These are phyloP conservation scores for Mesorhabditis belari DNA, from an alignment of 2,888 invertebrate species.

Conservation along the genomic window DNA sequence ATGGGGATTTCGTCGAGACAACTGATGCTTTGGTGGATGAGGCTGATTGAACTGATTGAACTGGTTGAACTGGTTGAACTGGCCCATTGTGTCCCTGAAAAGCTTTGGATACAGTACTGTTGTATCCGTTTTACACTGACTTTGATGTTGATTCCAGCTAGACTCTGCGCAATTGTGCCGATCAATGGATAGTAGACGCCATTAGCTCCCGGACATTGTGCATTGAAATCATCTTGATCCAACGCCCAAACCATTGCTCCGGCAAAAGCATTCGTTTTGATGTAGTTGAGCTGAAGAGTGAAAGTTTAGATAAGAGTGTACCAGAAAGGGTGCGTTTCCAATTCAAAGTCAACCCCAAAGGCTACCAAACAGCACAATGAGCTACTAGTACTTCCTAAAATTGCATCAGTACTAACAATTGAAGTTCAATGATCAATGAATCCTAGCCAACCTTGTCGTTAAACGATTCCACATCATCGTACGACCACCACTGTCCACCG, in stretches of 20 bases:
- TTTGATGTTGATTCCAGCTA: not conserved
- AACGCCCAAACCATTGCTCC: not conserved
- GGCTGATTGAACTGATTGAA: no score
- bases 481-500: not conserved
- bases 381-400: no score
- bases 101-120: no score
- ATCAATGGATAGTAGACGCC: not conserved
- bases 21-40: no score
- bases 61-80: no score
- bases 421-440: no score
- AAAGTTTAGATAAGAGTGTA: not conserved
- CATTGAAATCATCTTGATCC: not conserved
- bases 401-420: no score
- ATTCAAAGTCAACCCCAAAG: no score
- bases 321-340: no score
- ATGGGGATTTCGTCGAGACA: no score
- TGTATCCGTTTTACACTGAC: not conserved
- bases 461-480: not conserved
- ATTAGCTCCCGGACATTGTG: not conserved
- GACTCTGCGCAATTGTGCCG: not conserved
- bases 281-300: not conserved
- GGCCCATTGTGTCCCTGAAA: no score
- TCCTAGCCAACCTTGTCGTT: not conserved
- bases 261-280: not conserved
- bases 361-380: no score